Evolutionary conservation across 1,140 invertebrate species (phyloP).

Genomic region (Sarcophaga peregrina): DNA sequence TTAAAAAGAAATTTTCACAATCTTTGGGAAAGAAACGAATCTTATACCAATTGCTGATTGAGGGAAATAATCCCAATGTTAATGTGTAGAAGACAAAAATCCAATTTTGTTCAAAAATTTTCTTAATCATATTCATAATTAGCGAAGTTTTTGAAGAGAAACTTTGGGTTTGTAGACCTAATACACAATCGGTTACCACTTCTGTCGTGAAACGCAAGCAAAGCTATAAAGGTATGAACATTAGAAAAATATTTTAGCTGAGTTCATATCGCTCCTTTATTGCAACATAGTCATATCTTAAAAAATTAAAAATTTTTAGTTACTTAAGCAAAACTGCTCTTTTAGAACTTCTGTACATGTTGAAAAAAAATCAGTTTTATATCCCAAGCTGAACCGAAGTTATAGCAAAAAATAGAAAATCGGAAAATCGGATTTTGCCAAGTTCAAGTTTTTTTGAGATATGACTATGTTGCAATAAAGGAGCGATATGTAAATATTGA

Average conservation of each 20-base stretch:
- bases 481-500: neutral
- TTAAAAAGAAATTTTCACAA: conserved; percentile 57
- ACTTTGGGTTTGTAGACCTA: conserved; percentile 66
- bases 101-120: conserved; percentile 47
- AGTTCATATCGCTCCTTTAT: no score
- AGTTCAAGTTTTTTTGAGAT: no score
- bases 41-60: conserved; percentile 46
- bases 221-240: conserved; percentile 47
- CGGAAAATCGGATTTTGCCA: no score
- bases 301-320: no score
- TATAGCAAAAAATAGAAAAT: no score
- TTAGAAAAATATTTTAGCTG: no score
- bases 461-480: no score
- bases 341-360: no score
- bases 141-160: conserved; percentile 55
- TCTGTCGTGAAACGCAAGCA: conserved; percentile 67
- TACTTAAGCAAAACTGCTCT: no score
- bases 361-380: no score
- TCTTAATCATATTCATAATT: conserved; percentile 49
- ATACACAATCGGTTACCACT: conserved; percentile 67
- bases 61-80: conserved; percentile 48
- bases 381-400: no score
- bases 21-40: conserved; percentile 51
- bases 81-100: conserved; percentile 50
- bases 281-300: no score